Conservation (phyloP, 1,140 invertebrate genomes). For the Lucilia sericata region DNA sequence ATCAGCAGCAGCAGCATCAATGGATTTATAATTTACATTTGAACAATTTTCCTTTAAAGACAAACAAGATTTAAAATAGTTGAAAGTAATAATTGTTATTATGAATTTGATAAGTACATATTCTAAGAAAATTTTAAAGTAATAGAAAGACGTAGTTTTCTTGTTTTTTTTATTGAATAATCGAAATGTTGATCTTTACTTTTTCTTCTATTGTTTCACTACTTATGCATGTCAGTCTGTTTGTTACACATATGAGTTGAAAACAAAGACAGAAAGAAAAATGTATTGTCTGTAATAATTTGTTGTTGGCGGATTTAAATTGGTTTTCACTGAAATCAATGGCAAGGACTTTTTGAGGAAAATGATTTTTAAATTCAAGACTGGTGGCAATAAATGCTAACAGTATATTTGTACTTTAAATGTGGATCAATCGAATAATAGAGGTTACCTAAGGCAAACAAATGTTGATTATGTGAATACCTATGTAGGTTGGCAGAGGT, state of each 20-base stretch:
- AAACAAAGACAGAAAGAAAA: too few relatives aligned
- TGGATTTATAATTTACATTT: background rate
- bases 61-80: background rate
- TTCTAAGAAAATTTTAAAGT: background rate
- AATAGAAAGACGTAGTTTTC: background rate
- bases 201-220: background rate
- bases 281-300: constrained; percentile 1
- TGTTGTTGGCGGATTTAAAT: constrained; percentile 39
- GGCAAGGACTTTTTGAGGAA: background rate
- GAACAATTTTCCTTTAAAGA: background rate
- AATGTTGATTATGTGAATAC: background rate
- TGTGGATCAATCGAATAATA: background rate
- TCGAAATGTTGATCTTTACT: constrained; percentile 24
- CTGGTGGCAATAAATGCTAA: constrained; percentile 4
- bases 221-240: background rate
- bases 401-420: background rate
- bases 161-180: constrained; percentile 3
- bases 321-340: constrained; percentile 30
- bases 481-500: background rate
- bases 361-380: constrained; percentile 8
- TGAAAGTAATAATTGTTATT: background rate
- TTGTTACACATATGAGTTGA: background rate
- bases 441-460: background rate
- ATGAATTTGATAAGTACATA: background rate
- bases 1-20: background rate